Conservation (phyloP, 2,113 vertebrate species). For the Procapra przewalskii region DNA sequence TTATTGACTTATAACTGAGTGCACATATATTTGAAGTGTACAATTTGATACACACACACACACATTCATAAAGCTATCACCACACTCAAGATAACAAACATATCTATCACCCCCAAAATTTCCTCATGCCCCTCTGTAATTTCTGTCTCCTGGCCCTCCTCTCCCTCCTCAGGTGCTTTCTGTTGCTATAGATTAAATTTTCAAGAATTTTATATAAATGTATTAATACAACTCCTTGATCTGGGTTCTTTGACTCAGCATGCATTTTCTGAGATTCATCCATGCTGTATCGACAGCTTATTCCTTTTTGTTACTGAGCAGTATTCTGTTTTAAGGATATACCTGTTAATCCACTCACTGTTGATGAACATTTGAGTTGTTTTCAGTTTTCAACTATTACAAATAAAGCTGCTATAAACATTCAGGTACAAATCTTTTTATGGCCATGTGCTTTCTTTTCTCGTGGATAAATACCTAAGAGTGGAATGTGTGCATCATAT, state of each 20-base stretch:
- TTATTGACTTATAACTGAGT: neutral
- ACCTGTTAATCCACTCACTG: neutral
- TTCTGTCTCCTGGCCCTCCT: neutral
- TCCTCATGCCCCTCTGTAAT: neutral
- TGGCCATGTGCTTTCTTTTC: neutral
- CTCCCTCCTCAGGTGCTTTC: neutral
- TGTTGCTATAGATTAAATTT: neutral
- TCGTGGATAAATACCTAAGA: neutral
- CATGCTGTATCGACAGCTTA: neutral
- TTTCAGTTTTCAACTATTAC: neutral
- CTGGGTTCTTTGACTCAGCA: neutral
- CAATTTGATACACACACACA: neutral
- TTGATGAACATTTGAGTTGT: neutral
- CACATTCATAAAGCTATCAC: neutral
- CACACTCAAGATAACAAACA: neutral
- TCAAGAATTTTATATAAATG: neutral
- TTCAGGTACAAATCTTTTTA: neutral
- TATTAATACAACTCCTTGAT: neutral
- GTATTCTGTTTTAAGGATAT: neutral
- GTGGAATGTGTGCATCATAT: neutral
- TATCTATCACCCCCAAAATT: neutral
- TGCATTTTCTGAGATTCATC: neutral
- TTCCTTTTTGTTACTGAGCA: neutral
- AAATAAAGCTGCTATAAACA: conserved; percentile 8
- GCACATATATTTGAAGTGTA: neutral